A percentile compares a stretch with the other conserved stretches of the same genome.
Evolutionary conservation across 2,113 vertebrate genomes (phyloP).

Genomic region (Petroica traversi): DNA sequence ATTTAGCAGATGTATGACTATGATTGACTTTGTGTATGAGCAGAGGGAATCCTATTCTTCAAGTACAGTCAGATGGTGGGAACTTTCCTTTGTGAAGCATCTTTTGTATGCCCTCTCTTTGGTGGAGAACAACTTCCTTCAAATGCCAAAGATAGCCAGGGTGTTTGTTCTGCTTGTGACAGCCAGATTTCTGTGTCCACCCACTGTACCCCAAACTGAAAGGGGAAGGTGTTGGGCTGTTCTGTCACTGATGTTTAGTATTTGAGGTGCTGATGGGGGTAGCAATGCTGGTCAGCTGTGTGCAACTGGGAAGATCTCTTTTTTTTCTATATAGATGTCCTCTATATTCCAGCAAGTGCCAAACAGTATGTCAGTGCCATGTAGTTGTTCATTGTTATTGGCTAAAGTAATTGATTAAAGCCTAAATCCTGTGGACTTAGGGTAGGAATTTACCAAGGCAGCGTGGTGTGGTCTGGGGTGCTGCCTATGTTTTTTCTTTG

Average conservation of each 20-base stretch:
- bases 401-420: neutral
- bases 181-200: neutral
- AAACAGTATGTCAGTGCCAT: neutral
- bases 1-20: neutral
- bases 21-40: neutral
- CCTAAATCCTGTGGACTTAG: neutral
- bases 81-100: neutral
- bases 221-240: neutral
- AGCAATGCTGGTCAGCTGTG: neutral
- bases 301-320: neutral
- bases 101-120: neutral
- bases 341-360: neutral
- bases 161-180: rapidly evolving
- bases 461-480: neutral
- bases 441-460: neutral
- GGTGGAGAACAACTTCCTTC: neutral
- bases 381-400: neutral
- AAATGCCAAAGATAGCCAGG: neutral
- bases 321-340: neutral
- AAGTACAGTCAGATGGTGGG: neutral
- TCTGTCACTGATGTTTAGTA: neutral
- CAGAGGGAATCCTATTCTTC: neutral
- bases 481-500: neutral
- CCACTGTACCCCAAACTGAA: neutral
- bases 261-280: neutral